These are phyloP conservation scores for Caranx melampygus DNA, from an alignment of 2,113 vertebrate genomes.

Conservation along the genomic window DNA sequence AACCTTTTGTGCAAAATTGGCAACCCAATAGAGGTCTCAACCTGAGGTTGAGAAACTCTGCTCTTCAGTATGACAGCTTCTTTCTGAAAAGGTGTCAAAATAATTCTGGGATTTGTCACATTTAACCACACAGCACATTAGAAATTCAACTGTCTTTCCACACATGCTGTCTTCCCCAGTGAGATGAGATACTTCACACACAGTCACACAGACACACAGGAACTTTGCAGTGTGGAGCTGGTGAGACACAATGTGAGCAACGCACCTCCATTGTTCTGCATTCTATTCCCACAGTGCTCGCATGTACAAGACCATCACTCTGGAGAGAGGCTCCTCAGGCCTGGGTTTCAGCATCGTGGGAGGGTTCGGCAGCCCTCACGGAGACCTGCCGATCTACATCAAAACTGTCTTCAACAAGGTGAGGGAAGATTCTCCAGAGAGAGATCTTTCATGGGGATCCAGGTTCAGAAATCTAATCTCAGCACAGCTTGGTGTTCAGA, in stretches of 20 bases:
- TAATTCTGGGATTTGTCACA: neutral
- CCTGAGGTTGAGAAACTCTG: too few relatives aligned
- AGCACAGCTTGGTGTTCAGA: neutral
- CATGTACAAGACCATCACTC: slow-evolving; percentile 89
- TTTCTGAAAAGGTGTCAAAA: neutral
- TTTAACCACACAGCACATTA: neutral
- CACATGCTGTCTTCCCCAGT: neutral
- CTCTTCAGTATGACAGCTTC: neutral
- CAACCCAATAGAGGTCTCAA: neutral
- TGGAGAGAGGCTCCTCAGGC: slow-evolving; percentile 91
- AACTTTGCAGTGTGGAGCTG: too few relatives aligned
- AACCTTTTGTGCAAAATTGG: neutral
- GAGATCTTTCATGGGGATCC: neutral
- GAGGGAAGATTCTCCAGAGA: slow-evolving; percentile 25
- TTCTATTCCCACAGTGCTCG: slow-evolving; percentile 82
- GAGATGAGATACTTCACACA: neutral
- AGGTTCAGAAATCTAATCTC: neutral
- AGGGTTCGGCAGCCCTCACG: slow-evolving; percentile 93
- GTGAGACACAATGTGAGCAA: neutral
- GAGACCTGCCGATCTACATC: slow-evolving; percentile 95
- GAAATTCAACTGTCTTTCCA: neutral
- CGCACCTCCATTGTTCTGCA: neutral
- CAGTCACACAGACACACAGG: neutral
- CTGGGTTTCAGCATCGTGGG: slow-evolving; percentile 96
- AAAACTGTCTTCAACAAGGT: slow-evolving; percentile 96